phyloP scores from a whole-genome alignment of 2,113 vertebrate species.

The Microtus oregoni region DNA sequence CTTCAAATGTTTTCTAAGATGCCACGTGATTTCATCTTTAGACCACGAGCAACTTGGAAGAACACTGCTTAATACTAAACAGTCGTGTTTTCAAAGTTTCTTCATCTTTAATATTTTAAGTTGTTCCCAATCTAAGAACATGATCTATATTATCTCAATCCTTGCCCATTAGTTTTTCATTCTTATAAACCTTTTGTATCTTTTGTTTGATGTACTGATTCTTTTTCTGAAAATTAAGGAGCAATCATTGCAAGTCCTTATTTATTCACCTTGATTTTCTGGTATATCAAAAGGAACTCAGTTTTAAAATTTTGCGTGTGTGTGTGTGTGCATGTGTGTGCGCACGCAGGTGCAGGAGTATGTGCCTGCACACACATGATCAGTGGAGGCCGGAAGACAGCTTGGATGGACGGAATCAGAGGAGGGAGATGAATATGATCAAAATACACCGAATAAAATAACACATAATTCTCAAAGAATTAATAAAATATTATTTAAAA shows the following conservation, averaged over 20 bases:
- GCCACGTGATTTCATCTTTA: neutral
- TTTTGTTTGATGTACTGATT: neutral
- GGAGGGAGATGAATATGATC: neutral
- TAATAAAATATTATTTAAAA: neutral
- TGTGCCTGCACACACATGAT: neutral
- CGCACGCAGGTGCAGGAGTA: neutral
- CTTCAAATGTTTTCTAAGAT: neutral
- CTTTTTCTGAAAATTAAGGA: conserved; percentile 3
- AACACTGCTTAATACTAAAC: neutral
- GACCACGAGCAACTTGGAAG: neutral
- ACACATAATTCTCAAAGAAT: neutral
- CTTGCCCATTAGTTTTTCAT: neutral
- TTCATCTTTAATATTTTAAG: neutral
- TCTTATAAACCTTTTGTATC: neutral
- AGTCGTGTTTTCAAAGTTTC: neutral
- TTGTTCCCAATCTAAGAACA: neutral
- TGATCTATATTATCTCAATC: neutral
- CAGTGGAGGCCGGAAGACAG: neutral
- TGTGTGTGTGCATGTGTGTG: too few relatives aligned
- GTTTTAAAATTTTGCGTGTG: neutral
- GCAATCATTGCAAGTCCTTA: neutral
- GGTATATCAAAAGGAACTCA: neutral
- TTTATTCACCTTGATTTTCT: neutral
- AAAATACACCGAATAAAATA: neutral
- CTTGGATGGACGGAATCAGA: neutral